Base-by-base conservation (phyloP, 2,113 vertebrate genomes). In the Lepisosteus osseus region DNA sequence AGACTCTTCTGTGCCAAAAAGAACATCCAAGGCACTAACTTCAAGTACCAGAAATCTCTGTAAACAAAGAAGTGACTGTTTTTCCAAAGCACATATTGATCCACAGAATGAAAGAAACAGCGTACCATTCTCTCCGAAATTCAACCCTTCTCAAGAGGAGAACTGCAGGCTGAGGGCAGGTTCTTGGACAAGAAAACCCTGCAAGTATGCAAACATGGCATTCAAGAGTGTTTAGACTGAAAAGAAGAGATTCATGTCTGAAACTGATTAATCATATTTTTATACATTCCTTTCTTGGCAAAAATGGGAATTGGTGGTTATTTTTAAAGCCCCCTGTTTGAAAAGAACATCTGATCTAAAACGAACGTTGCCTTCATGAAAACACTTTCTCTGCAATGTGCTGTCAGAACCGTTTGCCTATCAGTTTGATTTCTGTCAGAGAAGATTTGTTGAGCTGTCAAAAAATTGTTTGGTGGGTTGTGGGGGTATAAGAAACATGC, bases 31-130 rank as follows among this genome's bases (percentile, higher is more conserved):
- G 41, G 62, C 40, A 17, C 5, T 17, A 64, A 40, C 62, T 64
- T 40, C 41, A 64, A 42, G 47, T 13, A 64, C 7, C 62, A 64
- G 5, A 5, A 64, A 64, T 15, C n/a, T 4, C 8, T 40, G 13
- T 13, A 64, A 64, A 64, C 62, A 64, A 64, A 64, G 62, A 7
- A 15, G 62, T 2, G 62, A 40, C 62, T 64, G 62, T 64, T 64
- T 43, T 65, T 65, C 9, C 17, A 65, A 9, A 65, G 62, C 62
- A 40, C 62, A 65, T 5, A 3, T 7, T 64, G 62, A 64, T 15
- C 2, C 41, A 13, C 3, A 41, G 62, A 7, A 11, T 9, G 62
- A 41, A 41, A 65, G 57, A 65, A 29, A 40, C 17, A 8, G n/a
- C n/a, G 8, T 43, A 3, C 17, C 29, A 65, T 29, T 65, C 6